Percentiles rank a stretch among this genome's conserved stretches.
phyloP scores from a whole-genome alignment of 2,113 vertebrate genomes.

The Lynx canadensis region DNA sequence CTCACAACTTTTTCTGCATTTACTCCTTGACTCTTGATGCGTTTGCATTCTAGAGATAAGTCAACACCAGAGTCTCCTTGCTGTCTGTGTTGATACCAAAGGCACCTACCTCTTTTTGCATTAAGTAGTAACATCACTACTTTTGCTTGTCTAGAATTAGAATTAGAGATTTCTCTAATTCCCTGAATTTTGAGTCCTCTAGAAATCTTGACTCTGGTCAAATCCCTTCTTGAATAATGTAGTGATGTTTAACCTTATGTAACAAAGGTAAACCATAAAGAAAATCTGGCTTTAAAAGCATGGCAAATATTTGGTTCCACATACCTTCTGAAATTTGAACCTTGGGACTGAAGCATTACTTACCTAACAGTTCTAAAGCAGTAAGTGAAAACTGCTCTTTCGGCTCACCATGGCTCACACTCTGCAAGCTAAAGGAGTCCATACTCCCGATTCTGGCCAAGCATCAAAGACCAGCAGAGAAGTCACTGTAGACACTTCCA shows the following conservation, averaged over 20 bases:
- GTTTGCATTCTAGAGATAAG: not conserved
- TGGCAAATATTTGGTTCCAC: not conserved
- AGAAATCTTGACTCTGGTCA: conserved; percentile 17
- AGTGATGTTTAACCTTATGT: not conserved
- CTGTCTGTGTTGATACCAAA: not conserved
- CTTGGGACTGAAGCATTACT: not conserved
- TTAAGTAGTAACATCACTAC: not conserved
- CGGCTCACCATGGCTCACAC: not conserved
- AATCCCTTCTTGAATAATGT: not conserved
- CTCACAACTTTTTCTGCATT: not conserved
- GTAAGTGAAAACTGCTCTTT: not conserved
- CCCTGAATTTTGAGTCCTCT: not conserved
- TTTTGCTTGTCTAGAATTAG: not conserved
- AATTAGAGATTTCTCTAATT: not conserved
- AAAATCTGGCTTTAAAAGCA: not conserved
- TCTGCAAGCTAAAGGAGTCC: not conserved
- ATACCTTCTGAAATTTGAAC: not conserved
- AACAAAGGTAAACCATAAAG: not conserved
- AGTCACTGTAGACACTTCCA: not conserved
- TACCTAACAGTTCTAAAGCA: not conserved
- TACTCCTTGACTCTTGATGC: not conserved
- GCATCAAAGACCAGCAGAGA: not conserved
- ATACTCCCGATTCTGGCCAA: not conserved
- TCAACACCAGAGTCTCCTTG: not conserved
- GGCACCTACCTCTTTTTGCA: not conserved